Evolutionary conservation across 2,113 vertebrate species (phyloP), one percentile per base, ranked within the genome.

Genomic region (Heterocephalus glaber): DNA sequence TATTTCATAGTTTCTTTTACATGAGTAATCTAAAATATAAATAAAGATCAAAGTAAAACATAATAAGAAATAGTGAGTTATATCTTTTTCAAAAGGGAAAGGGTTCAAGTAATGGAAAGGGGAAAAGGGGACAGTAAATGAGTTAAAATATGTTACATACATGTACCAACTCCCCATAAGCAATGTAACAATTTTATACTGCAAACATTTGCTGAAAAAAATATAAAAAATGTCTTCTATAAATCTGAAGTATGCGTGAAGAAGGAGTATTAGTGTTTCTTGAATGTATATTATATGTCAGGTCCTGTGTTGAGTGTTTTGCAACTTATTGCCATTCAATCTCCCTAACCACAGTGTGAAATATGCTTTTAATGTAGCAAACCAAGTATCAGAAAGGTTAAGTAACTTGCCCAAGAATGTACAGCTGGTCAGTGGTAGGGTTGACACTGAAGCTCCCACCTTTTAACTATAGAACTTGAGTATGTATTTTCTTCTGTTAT

Each of bases 401-500:
- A 86, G 2, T 92, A 92, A 93, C 30, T 76, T 90, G 12, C 7
- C 24, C 68, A 87, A 90, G 6, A 49, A 66, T 86, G 58, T 33
- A 63, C 2, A 94, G 19, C 24, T 94, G 33, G 47, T 90, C 52
- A 60, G 33, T 65, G 38, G n/a, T 80, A n/a, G 1, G 54, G 8
- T 35, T 81, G 28, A 88, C 30, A 90, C 4, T 92, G 96, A 87
- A 87, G 7, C 11, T 80, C 56, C 22, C 60, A 81, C 44, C 28
- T 95, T 92, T 86, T 47, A 90, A 87, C 1, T 74, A 30, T 0
- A 89, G 24, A 92, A 74, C 5, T 49, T 56, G 28, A 82, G 35
- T 70, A 16, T 16, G 70, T n/a, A 61, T 80, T 95, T 96, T 94
- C 47, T 92, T 95, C 8, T 84, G 38, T 84, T 79, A 60, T 79